Evolutionary conservation across 2,113 vertebrate genomes (phyloP).

Genomic region (Sarotherodon lohbergeri): DNA sequence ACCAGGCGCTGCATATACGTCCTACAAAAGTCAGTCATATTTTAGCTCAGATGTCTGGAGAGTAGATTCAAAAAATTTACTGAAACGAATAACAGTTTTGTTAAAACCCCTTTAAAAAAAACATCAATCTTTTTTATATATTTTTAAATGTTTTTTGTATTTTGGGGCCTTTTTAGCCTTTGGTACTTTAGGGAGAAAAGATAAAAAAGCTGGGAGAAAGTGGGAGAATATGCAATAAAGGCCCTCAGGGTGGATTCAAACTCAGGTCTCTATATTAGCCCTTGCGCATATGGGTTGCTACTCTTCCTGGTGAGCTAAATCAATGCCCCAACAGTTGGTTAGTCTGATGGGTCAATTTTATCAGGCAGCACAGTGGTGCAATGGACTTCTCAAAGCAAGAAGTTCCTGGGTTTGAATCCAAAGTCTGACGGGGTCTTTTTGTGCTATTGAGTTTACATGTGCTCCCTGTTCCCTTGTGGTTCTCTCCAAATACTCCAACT

Average conservation of each 20-base stretch:
- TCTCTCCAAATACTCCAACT: neutral
- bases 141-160: neutral
- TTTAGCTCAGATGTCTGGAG: neutral
- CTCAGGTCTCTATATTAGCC: neutral
- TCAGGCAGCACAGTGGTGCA: neutral
- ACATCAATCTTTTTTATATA: neutral
- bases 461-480: neutral
- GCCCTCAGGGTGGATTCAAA: neutral
- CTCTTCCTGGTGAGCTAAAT: neutral
- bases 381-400: neutral
- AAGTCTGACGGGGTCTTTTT: neutral
- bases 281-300: neutral
- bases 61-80: neutral
- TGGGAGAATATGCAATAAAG: neutral
- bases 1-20: neutral
- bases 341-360: neutral
- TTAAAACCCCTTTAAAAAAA: neutral
- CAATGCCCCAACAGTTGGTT: neutral
- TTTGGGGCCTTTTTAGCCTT: neutral
- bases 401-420: neutral
- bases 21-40: neutral
- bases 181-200: neutral
- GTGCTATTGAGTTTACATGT: neutral
- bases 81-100: fast-evolving
- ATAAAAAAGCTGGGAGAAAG: neutral